A percentile compares a stretch with the other conserved stretches of the same genome.
These are phyloP conservation scores for Leptoclinus maculatus DNA, from an alignment of 2,797 vertebrate species.

Conservation along the genomic window DNA sequence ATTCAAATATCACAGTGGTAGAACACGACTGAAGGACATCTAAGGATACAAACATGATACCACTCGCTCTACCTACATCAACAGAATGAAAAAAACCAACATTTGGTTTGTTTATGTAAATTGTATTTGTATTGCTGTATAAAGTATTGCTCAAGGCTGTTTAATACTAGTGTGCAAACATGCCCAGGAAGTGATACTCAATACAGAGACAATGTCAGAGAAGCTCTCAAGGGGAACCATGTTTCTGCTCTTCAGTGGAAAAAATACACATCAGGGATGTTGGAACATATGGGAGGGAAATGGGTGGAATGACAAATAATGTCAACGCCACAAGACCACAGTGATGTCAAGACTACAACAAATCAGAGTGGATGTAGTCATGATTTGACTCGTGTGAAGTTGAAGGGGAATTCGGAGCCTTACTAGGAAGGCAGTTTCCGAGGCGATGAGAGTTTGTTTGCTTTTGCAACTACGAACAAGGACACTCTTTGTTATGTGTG, in stretches of 20 bases:
- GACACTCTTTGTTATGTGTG: slow-evolving; percentile 6
- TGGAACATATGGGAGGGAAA: slow-evolving; percentile 20
- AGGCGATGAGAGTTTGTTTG: slow-evolving; percentile 19
- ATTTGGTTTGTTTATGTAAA: not conserved
- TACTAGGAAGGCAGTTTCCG: slow-evolving; percentile 30
- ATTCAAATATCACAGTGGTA: not conserved
- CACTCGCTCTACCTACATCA: not conserved
- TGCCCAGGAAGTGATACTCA: not conserved
- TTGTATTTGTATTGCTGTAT: not conserved
- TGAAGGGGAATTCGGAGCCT: slow-evolving; percentile 43
- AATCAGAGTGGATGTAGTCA: slow-evolving; percentile 7
- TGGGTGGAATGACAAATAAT: slow-evolving; percentile 32
- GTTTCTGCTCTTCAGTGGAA: not conserved
- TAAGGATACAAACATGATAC: not conserved
- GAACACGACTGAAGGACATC: not conserved
- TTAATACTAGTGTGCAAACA: not conserved
- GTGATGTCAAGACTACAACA: slow-evolving; percentile 53
- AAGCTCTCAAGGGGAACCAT: not conserved
- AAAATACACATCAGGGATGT: not conserved
- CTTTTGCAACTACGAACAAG: slow-evolving; percentile 8
- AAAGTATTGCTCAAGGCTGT: not conserved
- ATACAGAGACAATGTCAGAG: not conserved
- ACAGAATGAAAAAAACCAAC: not conserved
- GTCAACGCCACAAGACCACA: slow-evolving; percentile 30
- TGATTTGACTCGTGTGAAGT: slow-evolving; percentile 38